Conservation (phyloP, 1,140 invertebrate species). For the Ceratina australensis region DNA sequence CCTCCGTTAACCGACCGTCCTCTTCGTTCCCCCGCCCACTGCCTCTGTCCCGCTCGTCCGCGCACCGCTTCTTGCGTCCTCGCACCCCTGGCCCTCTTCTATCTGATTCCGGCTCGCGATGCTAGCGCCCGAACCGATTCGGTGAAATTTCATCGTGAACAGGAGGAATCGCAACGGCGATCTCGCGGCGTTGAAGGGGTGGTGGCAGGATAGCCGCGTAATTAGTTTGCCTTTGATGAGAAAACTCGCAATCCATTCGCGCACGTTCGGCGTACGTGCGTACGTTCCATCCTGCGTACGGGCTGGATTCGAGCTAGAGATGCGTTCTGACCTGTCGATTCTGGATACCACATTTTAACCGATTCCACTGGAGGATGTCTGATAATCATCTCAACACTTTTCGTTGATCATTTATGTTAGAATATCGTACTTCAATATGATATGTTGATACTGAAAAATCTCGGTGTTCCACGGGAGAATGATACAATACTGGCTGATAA, state of each 20-base stretch:
- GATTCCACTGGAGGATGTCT: too few species aligned
- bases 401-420: too few species aligned
- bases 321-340: slow-evolving; percentile 4
- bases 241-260: slow-evolving; percentile 41
- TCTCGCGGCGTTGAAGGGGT: not conserved
- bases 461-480: too few species aligned
- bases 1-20: slow-evolving; percentile 30
- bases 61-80: not conserved
- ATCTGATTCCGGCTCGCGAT: too few species aligned
- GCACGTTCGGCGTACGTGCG: not conserved
- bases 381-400: too few species aligned
- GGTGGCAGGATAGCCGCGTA: slow-evolving; percentile 47
- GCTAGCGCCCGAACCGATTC: not conserved
- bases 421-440: too few species aligned
- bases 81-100: too few species aligned
- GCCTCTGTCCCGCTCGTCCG: not conserved
- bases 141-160: slow-evolving; percentile 62
- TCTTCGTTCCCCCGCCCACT: not conserved
- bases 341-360: not conserved
- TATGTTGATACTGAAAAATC: too few species aligned
- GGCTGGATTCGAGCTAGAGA: not conserved
- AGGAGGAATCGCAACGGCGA: slow-evolving; percentile 55
- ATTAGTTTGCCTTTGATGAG: slow-evolving; percentile 59
- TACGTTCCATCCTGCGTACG: not conserved
- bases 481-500: too few species aligned